Conservation (phyloP, 2,113 vertebrate genomes). For the Lamprotornis superbus region DNA sequence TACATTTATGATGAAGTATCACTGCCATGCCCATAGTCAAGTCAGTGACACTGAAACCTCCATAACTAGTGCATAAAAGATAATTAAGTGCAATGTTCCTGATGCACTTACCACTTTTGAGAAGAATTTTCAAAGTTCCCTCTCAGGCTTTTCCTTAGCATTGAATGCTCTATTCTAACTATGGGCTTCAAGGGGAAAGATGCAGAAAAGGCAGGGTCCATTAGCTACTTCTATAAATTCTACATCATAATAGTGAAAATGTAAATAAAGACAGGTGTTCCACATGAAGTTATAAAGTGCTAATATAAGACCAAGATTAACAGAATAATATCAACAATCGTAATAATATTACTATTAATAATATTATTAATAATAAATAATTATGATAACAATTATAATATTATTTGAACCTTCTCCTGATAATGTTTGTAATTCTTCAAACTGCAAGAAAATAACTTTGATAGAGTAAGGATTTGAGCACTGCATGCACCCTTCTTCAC, state of each 20-base stretch:
- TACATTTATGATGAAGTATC: neutral
- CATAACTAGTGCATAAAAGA: neutral
- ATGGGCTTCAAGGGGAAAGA: fast-evolving
- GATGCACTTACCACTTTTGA: neutral
- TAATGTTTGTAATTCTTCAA: neutral
- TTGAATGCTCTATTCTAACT: neutral
- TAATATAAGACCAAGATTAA: neutral
- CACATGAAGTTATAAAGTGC: neutral
- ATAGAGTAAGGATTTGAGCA: neutral
- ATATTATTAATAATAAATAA: too few relatives aligned
- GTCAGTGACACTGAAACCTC: neutral
- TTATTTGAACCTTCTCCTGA: neutral
- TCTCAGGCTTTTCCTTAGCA: neutral
- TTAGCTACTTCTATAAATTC: neutral
- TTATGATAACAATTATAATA: neutral
- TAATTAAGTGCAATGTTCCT: neutral
- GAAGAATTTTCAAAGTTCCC: neutral
- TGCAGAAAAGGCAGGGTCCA: neutral
- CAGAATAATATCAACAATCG: neutral
- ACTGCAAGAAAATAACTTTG: neutral
- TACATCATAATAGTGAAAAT: neutral
- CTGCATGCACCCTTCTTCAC: neutral
- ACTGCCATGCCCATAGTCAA: neutral
- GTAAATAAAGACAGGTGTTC: neutral
- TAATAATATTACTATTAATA: neutral